Evolutionary conservation across 2,888 invertebrate genomes (phyloP), one percentile per base, ranked within the genome.

Genomic region (Pheosia gnoma): DNA sequence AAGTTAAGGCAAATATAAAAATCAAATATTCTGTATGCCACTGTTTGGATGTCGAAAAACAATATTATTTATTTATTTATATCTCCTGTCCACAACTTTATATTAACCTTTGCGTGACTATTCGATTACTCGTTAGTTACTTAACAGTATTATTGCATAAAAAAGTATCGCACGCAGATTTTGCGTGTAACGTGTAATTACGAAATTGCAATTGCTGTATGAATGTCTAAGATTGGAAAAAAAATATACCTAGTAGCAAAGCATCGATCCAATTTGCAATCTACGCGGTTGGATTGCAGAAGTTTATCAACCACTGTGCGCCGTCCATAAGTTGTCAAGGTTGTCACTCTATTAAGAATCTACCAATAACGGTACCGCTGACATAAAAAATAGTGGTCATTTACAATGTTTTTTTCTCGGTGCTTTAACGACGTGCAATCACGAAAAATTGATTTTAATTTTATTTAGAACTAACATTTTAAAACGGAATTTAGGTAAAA

Each of bases 261-360:
- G 65, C 72, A 71, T 70, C 64, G 59, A 70, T 68, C 64, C 67
- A 77, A 80, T 79, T 76, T 77, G 68, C 70, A 64, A 64, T 49
- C 67, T 64, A 71, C 73, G 74, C 69, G 73, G 66, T 59, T 61
- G 71, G 75, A 76, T 75, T 78, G 73, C 64, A 72, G 65, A 80
- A 80, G 76, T 82, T 81, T 73, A 77, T 74, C 75, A 72, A 71
- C 63, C 62, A 45, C 13, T 59, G 55, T 68, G 55, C 62, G 53
- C 57, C 37, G 61, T 59, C 62, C 59, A 67, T 58, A n/a, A 62
- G 9, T 54, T 53, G 57, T 58, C 72, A 73, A 71, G 77, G 78
- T 71, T 77, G 74, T 66, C 73, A 64, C 65, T 57, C 37, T 61
- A 47, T 41, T 55, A 53, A 52, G 38, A 53, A 36, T 64, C 56